Percentiles rank a stretch among this genome's conserved stretches.
These are phyloP conservation scores for Melikaiella ostensackeni DNA, from an alignment of 2,888 invertebrate genomes.

Conservation along the genomic window DNA sequence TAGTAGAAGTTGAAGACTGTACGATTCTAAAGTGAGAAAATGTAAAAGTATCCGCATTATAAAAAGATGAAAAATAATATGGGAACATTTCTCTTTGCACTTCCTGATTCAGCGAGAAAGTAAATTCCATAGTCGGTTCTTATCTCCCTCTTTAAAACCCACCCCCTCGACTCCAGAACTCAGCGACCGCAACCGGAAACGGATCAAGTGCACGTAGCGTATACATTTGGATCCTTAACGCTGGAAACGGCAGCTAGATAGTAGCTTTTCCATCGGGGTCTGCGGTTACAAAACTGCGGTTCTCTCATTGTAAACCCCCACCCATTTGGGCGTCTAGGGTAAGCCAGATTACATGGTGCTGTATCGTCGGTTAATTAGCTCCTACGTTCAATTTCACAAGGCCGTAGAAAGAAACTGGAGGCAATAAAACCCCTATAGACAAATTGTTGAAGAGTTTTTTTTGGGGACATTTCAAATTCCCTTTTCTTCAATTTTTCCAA, in stretches of 20 bases:
- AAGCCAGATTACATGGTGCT: conserved; percentile 62
- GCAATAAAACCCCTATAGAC: neutral
- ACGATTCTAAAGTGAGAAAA: neutral
- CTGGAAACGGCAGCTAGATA: conserved; percentile 10
- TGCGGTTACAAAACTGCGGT: conserved; percentile 61
- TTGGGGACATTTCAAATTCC: neutral
- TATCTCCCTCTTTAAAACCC: conserved; percentile 7
- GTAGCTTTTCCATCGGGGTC: conserved; percentile 9
- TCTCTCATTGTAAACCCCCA: conserved; percentile 52
- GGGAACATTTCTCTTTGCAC: neutral
- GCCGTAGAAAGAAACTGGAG: conserved; percentile 26
- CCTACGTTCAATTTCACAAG: conserved; percentile 69
- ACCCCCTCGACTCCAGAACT: neutral
- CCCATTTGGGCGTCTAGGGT: conserved; percentile 45
- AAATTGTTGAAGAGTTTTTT: neutral
- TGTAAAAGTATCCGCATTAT: neutral
- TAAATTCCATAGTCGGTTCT: neutral
- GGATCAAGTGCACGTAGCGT: conserved; percentile 16
- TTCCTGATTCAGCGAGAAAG: neutral
- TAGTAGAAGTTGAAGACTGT: neutral
- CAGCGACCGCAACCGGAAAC: conserved; percentile 12
- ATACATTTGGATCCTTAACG: conserved; percentile 9
- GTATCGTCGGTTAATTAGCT: conserved; percentile 66
- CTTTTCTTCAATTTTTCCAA: neutral
- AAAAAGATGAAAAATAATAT: neutral